Conservation (phyloP, 1,140 invertebrate genomes). For the Leucophenga varia region DNA sequence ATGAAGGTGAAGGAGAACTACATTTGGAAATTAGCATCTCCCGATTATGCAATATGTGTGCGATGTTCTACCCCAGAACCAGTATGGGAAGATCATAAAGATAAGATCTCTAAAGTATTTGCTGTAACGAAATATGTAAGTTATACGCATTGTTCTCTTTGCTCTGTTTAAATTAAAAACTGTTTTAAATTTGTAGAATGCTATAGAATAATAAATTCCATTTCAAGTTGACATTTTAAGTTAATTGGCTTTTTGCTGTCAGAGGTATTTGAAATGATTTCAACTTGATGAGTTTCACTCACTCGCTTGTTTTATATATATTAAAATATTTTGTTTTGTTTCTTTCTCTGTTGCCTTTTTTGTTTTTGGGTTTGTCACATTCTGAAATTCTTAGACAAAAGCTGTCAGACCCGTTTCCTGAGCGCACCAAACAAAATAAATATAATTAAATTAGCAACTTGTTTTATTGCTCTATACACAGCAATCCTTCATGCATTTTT, state of each 20-base stretch:
- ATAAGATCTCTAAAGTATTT: too few species aligned
- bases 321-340: background rate
- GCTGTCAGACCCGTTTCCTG: conserved; percentile 30
- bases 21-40: too few species aligned
- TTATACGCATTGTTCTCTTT: too few species aligned
- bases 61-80: too few species aligned
- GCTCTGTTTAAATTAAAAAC: too few species aligned
- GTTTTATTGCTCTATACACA: conserved; percentile 22
- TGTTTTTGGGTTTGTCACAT: conserved; percentile 12
- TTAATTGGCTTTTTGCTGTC: conserved; percentile 18
- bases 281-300: conserved; percentile 16
- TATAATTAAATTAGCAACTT: conserved; percentile 38
- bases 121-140: too few species aligned
- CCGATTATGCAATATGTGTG: too few species aligned
- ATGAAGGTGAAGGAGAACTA: too few species aligned
- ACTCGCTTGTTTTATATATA: conserved; percentile 3
- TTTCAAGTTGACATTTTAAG: too few species aligned
- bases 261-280: conserved; percentile 16
- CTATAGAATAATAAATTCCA: too few species aligned
- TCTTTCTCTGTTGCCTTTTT: conserved; percentile 5
- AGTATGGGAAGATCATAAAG: too few species aligned
- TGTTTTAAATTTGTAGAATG: too few species aligned
- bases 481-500: conserved; percentile 13
- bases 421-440: conserved; percentile 17
- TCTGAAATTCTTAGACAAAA: conserved; percentile 26